Base-by-base conservation (phyloP, 2,797 vertebrate species). In the Hydrolagus colliei region DNA sequence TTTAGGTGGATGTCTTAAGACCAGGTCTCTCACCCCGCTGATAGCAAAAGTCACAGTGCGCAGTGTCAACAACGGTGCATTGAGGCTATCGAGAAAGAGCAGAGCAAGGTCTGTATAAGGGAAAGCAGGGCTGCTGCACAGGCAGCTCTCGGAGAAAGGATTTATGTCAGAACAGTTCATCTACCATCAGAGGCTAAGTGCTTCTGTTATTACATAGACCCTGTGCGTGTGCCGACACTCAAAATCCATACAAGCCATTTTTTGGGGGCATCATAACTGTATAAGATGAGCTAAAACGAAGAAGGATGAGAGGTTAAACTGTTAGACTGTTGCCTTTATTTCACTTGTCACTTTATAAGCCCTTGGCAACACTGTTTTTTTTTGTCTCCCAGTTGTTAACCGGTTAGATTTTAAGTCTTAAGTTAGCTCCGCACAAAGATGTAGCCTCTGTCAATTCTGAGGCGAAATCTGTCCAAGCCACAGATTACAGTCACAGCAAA, bases 401-500 rank as follows among this genome's bases (percentile, higher is more conserved):
- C n/a, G 5, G 65, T 84, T 71, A 71, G 79, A 41, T 84, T 71
- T 84, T 84, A 84, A 84, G 18, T 71, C 79, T 84, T 84, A 84
- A 41, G 65, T 32, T 35, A 84, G 52, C 79, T 71, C 9, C 20
- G 65, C 65, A 52, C 79, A 84, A 84, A 84, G 65, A 84, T 41
- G 16, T 84, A 41, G 65, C 32, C 65, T 71, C 65, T 68, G 79
- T 84, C 79, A 84, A 84, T 84, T 41, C 16, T 35, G 18, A 10
- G 68, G 79, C 35, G 71, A 84, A 84, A 84, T 52, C 65, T 84
- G 32, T 68, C 79, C 32, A 84, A 71, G 32, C 16, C 62, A 52
- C 32, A 84, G 79, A 84, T 84, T 84, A 20, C 65, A 84, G 79
- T 84, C 65, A 67, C 79, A 84, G 32, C 27, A 84, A 84, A 84